Evolutionary conservation across 2,888 invertebrate species (phyloP).

Genomic region (Trachelus troglodyta): DNA sequence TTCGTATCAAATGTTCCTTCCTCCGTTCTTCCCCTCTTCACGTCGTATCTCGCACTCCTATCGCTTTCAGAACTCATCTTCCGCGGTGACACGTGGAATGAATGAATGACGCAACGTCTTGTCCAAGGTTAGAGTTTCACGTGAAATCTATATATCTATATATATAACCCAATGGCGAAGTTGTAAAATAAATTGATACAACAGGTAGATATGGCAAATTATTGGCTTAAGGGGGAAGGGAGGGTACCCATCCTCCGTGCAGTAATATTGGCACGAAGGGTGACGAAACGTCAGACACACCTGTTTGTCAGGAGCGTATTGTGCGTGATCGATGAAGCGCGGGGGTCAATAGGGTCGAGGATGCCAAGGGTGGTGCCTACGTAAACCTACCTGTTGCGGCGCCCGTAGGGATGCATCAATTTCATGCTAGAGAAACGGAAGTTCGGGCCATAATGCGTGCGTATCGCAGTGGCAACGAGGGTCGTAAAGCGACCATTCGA

Average conservation of each 20-base stretch:
- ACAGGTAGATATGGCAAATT: neutral
- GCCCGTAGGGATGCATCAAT: neutral
- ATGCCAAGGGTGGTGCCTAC: neutral
- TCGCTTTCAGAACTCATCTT: neutral
- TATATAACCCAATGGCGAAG: neutral
- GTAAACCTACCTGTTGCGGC: neutral
- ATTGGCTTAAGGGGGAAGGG: no score
- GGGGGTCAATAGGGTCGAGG: neutral
- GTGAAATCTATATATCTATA: neutral
- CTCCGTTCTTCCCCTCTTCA: no score
- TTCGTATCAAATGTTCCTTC: neutral
- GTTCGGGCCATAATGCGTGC: neutral
- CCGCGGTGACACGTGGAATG: neutral
- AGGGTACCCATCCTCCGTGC: neutral
- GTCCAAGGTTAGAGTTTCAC: neutral
- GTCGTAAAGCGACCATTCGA: neutral
- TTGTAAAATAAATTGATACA: neutral
- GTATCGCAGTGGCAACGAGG: neutral
- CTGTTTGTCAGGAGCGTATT: neutral
- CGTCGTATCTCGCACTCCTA: neutral
- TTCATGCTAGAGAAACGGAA: neutral
- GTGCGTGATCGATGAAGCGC: neutral
- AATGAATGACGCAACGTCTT: neutral
- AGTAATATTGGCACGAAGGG: neutral
- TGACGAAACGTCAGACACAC: neutral